Evolutionary conservation across 2,888 invertebrate genomes (phyloP), one percentile per base, ranked within the genome.

Genomic region (Noctua fimbriata): DNA sequence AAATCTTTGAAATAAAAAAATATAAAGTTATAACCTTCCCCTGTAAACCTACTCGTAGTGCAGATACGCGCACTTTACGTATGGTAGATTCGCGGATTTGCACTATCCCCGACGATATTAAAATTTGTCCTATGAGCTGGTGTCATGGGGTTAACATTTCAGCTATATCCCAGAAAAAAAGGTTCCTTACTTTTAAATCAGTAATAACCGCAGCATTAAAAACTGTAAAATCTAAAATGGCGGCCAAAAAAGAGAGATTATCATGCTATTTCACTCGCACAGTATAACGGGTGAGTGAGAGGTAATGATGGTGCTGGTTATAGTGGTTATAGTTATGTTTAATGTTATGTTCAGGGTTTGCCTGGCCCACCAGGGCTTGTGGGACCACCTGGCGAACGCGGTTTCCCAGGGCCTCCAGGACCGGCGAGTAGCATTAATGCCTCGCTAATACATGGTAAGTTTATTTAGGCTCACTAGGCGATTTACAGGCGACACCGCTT

Each of bases 291-390:
- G 10, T 7, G 9, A 21, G 63, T 32, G 32, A 32, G 18, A 32
- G 18, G 32, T 21, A 32, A 10, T 32, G 32, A 32, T 63, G 32
- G 63, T 4, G 32, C 32, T 63, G 21, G 63, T 32, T 63, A 63
- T 10, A 63, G 28, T 28, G 60, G 60, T 28, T 60, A 63, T 63
- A 10, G 63, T 18, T 1, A 12, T 52, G 2, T 63, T 55, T 72
- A 18, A 84, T 69, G n/a, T 6, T 77, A 60, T 65, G n/a, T 32
- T 52, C 79, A 93, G 92, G 94, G 95, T 73, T 63, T 65, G 32
- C 95, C 95, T 9, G 98, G 97, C 1, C 93, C 94, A 3, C 93
- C 95, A 0, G 98, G 98, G 10, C 94, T 93, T 1, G 88, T 92
- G 2, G 97, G 97, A 1, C 94, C 95, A 47, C 93, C 94, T 0